Evolutionary conservation across 2,113 vertebrate genomes (phyloP), one percentile per base, ranked within the genome.

Genomic region (Cromileptes altivelis): DNA sequence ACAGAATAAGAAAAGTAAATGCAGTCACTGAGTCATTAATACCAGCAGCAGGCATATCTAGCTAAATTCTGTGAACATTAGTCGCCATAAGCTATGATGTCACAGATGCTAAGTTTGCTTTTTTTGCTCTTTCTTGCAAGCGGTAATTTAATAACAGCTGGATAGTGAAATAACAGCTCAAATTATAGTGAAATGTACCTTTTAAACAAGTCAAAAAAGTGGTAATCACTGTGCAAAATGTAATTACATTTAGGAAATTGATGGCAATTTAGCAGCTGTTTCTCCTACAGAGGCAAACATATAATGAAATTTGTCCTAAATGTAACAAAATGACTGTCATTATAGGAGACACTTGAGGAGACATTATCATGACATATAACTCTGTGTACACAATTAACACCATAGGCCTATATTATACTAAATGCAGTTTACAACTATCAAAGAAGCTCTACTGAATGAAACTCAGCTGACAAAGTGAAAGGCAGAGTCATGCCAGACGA

Each of bases 261-360:
- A 18, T 3, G 62, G 0, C 27, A 56, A 6, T 23, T 70, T 13
- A 57, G 40, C 40, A 21, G 42, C 52, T 42, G 42, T 71, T 6
- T 33, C 13, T 68, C 25, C 53, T n/a, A n/a, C 73, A 70, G 50
- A 70, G 40, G 15, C 64, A 23, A 62, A 63, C 25, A 17, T 40
- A 25, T 0, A 50, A 52, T 77, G 33, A 21, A 2, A 57, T 82
- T 14, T 45, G 33, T 55, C 6, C 49, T 45, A 9, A 45, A 70
- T 63, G 14, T 1, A n/a, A 7, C 15, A 27, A 47, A 67, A 18
- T 57, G 50, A 47, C 6, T 3, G 6, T 27, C 33, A 4, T 65
- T 27, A 25, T 0, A 37, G 45, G 27, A 61, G 30, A 64, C 30
- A 23, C 6, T 37, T 37, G 10, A 40, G 30, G 18, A 62, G 3